Evolutionary conservation across 2,888 invertebrate genomes (phyloP), one percentile per base, ranked within the genome.

Genomic region (Seira sanloemensis): DNA sequence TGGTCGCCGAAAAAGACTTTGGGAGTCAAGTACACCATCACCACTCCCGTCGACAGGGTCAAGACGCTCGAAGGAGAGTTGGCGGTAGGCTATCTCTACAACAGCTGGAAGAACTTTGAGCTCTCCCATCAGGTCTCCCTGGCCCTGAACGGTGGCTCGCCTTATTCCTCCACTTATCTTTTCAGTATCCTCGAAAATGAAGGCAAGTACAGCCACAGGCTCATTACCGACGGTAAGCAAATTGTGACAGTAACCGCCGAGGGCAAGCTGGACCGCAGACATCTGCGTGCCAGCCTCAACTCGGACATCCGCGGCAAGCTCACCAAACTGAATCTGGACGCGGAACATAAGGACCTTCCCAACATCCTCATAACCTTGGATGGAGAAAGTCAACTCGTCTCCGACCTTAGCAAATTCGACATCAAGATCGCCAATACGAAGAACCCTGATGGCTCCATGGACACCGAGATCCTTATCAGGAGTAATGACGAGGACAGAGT

Each of bases 161-260:
- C 87, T 65, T 85, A 73, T 58, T 78, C 74, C 5, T 86, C 86
- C 84, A 84, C 72, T 1, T 46, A 76, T 37, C 66, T 78, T 5
- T 26, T 86, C n/a, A 84, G 79, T 25, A 67, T 87, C n/a, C 58
- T 88, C 16, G 86, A 88, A 19, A 88, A 86, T 62, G 88, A 89
- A 67, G 78, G 86, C 26, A 86, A 87, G 46, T 85, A 78, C 75
- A 81, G 77, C 1, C 73, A 81, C 78, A 79, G 84, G n/a, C 25
- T 86, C 21, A 54, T 37, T 1, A 68, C 85, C n/a, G 84, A 78
- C 18, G 87, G 88, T 25, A 75, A 74, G 9, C 75, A 68, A 12
- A 16, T 86, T 24, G 67, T 86, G 12, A 72, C 77, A 21, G n/a
- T 89, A 7, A 65, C 79, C 16, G 79, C 84, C 5, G 81, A 78